phyloP scores from a whole-genome alignment of 2,797 vertebrate genomes.

The Macroramphosus scolopax region DNA sequence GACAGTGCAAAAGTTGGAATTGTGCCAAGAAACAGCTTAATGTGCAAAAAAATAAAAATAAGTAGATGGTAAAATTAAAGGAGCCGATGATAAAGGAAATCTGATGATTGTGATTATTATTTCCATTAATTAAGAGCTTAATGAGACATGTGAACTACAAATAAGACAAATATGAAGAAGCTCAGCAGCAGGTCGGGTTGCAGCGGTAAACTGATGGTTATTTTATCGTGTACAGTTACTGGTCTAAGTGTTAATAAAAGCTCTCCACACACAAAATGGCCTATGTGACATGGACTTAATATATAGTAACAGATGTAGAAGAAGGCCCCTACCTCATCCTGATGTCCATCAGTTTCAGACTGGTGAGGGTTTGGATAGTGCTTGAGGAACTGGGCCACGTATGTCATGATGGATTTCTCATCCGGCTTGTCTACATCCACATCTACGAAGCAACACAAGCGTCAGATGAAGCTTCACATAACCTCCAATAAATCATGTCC shows the following conservation, averaged over 20 bases:
- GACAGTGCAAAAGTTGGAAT: slow-evolving; percentile 87
- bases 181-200: too few relatives aligned
- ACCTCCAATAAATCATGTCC: too few relatives aligned
- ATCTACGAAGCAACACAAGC: slow-evolving; percentile 76
- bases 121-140: slow-evolving; percentile 9
- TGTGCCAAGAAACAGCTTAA: slow-evolving; percentile 80
- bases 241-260: too few relatives aligned
- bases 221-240: too few relatives aligned
- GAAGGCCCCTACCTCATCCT: slow-evolving; percentile 83
- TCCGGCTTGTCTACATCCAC: slow-evolving; percentile 98
- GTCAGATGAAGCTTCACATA: neutral
- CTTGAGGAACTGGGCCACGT: slow-evolving; percentile 97
- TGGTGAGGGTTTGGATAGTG: slow-evolving; percentile 88
- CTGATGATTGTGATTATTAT: slow-evolving; percentile 27
- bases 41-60: slow-evolving; percentile 58
- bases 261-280: too few relatives aligned
- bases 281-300: neutral
- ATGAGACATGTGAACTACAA: neutral
- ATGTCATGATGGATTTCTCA: slow-evolving; percentile 99
- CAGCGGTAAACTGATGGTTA: too few relatives aligned
- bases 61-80: slow-evolving; percentile 58
- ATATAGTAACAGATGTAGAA: neutral
- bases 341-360: slow-evolving; percentile 81
- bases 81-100: slow-evolving; percentile 43
- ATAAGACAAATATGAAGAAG: too few relatives aligned